phyloP scores from a whole-genome alignment of 2,113 vertebrate species.

The Epinephelus fuscoguttatus region DNA sequence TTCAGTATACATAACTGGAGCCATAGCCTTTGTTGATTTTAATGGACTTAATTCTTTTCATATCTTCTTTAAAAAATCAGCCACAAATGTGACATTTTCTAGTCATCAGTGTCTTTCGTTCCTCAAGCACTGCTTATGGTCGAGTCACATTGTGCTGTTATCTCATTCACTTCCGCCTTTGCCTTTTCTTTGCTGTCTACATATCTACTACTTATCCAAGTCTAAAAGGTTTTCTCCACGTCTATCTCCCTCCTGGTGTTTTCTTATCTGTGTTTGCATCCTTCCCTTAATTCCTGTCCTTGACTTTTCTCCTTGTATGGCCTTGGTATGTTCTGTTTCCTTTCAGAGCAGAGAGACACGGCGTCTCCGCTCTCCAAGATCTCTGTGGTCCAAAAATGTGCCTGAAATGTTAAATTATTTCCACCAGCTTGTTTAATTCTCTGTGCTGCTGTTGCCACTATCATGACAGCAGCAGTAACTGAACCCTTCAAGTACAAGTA shows the following conservation, averaged over 20 bases:
- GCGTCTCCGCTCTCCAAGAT: not conserved
- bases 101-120: no score
- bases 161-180: not conserved
- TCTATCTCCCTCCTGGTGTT: not conserved
- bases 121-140: no score
- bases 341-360: constrained; percentile 6
- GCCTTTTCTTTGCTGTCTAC: not conserved
- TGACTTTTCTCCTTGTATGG: constrained; percentile 57
- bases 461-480: not conserved
- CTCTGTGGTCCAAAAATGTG: not conserved
- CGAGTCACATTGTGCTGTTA: not conserved
- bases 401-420: constrained; percentile 11
- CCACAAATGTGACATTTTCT: not conserved
- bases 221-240: not conserved
- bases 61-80: no score
- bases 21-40: not conserved
- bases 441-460: not conserved
- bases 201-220: not conserved
- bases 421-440: not conserved
- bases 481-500: not conserved
- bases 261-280: constrained; percentile 44
- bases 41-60: no score
- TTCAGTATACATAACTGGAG: not conserved
- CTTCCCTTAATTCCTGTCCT: constrained; percentile 24
- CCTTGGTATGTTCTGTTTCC: constrained; percentile 52